Evolutionary conservation across 2,797 vertebrate species (phyloP).

Genomic region (Prunella strophiata): DNA sequence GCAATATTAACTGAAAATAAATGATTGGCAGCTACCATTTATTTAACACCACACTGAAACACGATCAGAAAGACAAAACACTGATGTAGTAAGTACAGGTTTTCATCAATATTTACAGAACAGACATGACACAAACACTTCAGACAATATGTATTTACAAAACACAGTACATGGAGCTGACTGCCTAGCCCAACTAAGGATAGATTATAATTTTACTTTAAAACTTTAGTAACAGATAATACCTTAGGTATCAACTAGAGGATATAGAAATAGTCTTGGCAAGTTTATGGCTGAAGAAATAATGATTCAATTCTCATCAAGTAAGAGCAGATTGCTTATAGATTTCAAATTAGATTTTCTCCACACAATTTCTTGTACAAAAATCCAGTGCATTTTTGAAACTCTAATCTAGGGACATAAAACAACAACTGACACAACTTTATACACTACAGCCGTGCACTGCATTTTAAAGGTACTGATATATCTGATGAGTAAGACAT

Average conservation of each 20-base stretch:
- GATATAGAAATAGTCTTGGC: not conserved
- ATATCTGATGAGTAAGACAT: not conserved
- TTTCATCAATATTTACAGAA: not conserved
- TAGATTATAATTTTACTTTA: not conserved
- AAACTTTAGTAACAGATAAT: not conserved
- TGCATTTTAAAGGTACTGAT: not conserved
- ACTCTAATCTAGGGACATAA: not conserved
- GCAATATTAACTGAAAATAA: not conserved
- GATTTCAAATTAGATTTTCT: conserved; percentile 27
- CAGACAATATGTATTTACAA: not conserved
- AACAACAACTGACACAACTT: not conserved
- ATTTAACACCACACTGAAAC: not conserved
- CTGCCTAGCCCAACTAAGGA: not conserved
- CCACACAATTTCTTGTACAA: not conserved
- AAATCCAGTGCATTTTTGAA: not conserved
- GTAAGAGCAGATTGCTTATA: not conserved
- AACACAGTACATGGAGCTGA: not conserved
- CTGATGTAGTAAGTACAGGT: not conserved
- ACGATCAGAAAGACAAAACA: not conserved
- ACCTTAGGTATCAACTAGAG: not conserved
- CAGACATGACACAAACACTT: not conserved
- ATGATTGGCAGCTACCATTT: not conserved
- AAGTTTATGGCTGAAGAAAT: conserved; percentile 1
- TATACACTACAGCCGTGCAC: not conserved
- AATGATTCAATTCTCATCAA: not conserved